Conservation (phyloP, 2,113 vertebrate species). For the Scomber japonicus region DNA sequence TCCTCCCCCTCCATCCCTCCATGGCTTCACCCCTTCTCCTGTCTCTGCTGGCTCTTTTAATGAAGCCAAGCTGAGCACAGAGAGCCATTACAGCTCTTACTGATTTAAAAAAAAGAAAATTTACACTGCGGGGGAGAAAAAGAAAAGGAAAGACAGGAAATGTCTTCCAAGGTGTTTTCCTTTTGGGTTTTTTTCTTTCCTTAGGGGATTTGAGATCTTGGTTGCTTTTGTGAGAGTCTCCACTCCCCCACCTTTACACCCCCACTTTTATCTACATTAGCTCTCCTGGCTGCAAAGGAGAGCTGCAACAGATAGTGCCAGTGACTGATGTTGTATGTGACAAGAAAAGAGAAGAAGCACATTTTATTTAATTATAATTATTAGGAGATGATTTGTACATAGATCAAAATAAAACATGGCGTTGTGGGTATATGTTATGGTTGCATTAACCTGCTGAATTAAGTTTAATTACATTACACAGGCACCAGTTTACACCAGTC, state of each 20-base stretch:
- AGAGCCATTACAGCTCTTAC: slow-evolving; percentile 51
- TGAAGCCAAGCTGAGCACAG: slow-evolving; percentile 63
- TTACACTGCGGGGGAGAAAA: slow-evolving; percentile 24
- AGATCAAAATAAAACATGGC: no score
- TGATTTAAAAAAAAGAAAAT: slow-evolving; percentile 30
- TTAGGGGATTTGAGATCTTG: slow-evolving; percentile 10
- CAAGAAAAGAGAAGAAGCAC: background rate
- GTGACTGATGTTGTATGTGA: background rate
- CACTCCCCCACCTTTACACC: slow-evolving; percentile 9
- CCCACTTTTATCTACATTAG: slow-evolving; percentile 4
- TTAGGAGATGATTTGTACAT: no score
- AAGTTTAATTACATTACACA: no score
- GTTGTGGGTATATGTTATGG: no score
- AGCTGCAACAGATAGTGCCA: no score
- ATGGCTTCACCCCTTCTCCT: slow-evolving; percentile 26
- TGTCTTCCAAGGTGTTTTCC: slow-evolving; percentile 30
- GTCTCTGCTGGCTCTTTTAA: slow-evolving; percentile 61
- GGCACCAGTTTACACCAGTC: no score
- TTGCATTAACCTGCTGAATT: no score
- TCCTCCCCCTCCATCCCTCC: slow-evolving; percentile 17
- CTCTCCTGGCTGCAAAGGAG: background rate
- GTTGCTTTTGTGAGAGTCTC: slow-evolving; percentile 27
- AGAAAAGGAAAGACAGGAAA: slow-evolving; percentile 27
- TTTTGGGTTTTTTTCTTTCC: slow-evolving; percentile 31
- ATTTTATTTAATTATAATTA: no score